Evolutionary conservation across 2,888 invertebrate species (phyloP).

Genomic region (Mechanitis messenoides): DNA sequence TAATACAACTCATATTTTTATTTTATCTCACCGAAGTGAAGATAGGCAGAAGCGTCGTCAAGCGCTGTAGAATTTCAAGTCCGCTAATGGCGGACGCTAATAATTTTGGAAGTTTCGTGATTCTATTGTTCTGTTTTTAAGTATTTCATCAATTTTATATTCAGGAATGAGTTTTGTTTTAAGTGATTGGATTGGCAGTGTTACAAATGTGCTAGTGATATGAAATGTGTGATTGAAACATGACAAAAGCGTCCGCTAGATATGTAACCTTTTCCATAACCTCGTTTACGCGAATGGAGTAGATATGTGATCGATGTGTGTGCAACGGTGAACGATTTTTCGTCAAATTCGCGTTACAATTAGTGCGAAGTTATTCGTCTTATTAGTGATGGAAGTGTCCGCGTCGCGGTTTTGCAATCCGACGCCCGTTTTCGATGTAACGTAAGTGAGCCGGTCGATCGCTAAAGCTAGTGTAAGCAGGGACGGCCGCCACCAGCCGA

Average conservation of each 20-base stretch:
- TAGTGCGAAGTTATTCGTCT: conserved; percentile 61
- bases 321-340: conserved; percentile 81
- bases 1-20: conserved; percentile 39
- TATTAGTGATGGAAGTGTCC: conserved; percentile 75
- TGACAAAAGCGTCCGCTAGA: conserved; percentile 77
- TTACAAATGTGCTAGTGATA: conserved; percentile 66
- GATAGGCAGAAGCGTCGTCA: conserved; percentile 73
- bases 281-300: conserved; percentile 86
- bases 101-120: conserved; percentile 76
- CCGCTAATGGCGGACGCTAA: conserved; percentile 76
- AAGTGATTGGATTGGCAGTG: conserved; percentile 60
- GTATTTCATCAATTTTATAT: conserved; percentile 50
- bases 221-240: conserved; percentile 70
- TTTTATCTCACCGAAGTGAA: conserved; percentile 70
- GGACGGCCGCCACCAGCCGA: conserved; percentile 76
- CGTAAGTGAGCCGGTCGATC: conserved; percentile 76
- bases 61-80: conserved; percentile 71
- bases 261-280: conserved; percentile 85
- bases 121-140: conserved; percentile 73
- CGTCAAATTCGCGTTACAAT: conserved; percentile 72
- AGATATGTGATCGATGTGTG: conserved; percentile 85
- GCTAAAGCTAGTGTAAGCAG: conserved; percentile 79
- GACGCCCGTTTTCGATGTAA: conserved; percentile 76
- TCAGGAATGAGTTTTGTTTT: conserved; percentile 60
- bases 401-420: conserved; percentile 74